Evolutionary conservation across 2,113 vertebrate genomes (phyloP).

Genomic region (Grantiella picta): DNA sequence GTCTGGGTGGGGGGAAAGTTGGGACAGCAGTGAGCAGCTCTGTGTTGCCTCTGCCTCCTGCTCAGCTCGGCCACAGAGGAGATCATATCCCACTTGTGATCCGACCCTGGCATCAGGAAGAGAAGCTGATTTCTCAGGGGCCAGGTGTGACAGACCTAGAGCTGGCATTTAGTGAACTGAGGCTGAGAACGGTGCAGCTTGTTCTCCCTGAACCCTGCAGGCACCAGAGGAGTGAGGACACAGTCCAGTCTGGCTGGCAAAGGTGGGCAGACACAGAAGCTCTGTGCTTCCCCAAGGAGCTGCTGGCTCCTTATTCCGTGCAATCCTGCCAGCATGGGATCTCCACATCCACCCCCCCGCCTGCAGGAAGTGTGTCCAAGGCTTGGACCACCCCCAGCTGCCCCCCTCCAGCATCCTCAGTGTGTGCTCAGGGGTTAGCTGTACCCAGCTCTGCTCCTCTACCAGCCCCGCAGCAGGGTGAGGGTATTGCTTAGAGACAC

Average conservation of each 20-base stretch:
- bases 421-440: background rate
- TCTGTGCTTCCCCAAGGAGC: background rate
- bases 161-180: background rate
- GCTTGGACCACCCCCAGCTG: background rate
- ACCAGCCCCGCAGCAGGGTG: background rate
- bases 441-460: background rate
- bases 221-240: background rate
- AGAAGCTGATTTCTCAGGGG: background rate
- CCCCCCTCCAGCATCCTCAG: background rate
- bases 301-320: background rate
- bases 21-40: background rate
- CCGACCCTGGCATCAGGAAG: background rate
- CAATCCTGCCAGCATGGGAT: background rate
- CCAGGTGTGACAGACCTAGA: background rate
- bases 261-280: background rate
- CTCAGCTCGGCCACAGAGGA: background rate
- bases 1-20: background rate
- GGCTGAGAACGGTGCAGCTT: background rate
- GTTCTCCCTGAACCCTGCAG: background rate
- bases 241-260: background rate
- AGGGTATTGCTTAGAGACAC: constrained; percentile 34
- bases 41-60: background rate
- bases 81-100: background rate
- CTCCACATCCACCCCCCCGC: background rate
- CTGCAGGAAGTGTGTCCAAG: background rate